Evolutionary conservation across 2,888 invertebrate genomes (phyloP), one percentile per base, ranked within the genome.

Genomic region (Lycaena phlaeas): DNA sequence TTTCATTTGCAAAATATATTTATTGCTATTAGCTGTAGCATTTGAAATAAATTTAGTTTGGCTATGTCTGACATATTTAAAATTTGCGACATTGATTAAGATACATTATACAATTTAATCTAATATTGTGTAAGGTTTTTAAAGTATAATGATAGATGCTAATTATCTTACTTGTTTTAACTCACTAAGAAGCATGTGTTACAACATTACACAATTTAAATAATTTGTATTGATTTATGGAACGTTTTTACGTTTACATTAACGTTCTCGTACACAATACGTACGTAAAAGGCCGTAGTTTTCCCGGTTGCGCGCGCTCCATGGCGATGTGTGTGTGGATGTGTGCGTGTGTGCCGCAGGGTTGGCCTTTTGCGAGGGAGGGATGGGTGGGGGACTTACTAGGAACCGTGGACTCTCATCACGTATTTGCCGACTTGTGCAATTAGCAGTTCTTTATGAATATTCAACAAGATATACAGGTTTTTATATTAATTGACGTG

Each of bases 361-460:
- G 73, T 72, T 77, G 72, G 77, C 70, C 78, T 79, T 78, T 78
- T 75, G 69, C 65, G 59, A 61, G 59, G 58, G 50, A 59, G 46
- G 51, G 53, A 47, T 49, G 53, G 56, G 53, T 51, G 46, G 56
- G 57, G 56, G 59, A 56, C 59, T 64, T 66, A 64, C 64, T 59
- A 70, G 68, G 73, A 74, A 69, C 66, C 61, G 61, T 66, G 50
- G 71, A 74, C 73, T 66, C 69, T 73, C 76, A 44, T 64, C 56
- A 53, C 57, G 72, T 81, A 81, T 81, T 81, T 81, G 75, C 75
- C 66, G 68, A 76, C 74, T 81, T 78, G 81, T 78, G 81, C 81
- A 81, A 81, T 81, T 81, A 81, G 78, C 81, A 78, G 75, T 71
- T 75, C 77, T 79, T 79, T 79, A 81, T 81, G 76, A 81, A 81